Evolutionary conservation across 2,797 vertebrate genomes (phyloP).

Genomic region (Euthynnus affinis): DNA sequence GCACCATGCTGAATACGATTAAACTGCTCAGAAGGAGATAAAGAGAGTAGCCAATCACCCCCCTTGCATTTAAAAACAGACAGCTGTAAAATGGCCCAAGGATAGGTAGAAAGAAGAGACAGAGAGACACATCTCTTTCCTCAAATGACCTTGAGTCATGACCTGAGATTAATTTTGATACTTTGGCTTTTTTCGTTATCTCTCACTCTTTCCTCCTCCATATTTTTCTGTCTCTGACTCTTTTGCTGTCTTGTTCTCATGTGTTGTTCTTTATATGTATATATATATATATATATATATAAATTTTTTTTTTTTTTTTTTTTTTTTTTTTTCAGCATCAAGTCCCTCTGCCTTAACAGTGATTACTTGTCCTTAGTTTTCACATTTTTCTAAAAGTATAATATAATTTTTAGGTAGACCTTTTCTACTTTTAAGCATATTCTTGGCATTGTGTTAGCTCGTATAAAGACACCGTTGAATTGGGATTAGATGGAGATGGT

Average conservation of each 20-base stretch:
- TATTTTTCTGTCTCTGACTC: not conserved
- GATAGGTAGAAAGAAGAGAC: constrained; percentile 33
- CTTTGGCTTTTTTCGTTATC: constrained; percentile 5
- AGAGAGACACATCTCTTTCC: constrained; percentile 2
- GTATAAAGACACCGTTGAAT: constrained; percentile 42
- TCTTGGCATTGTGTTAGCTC: constrained; percentile 44
- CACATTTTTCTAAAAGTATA: not conserved
- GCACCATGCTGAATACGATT: constrained; percentile 89
- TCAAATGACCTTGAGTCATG: constrained; percentile 49
- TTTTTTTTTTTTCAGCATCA: too few relatives aligned
- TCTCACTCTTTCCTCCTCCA: constrained; percentile 2
- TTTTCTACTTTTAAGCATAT: constrained; percentile 42
- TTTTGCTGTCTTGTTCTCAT: not conserved
- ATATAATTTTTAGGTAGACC: constrained; percentile 1
- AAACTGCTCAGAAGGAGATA: constrained; percentile 84
- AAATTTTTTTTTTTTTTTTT: too few relatives aligned
- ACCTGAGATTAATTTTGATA: constrained; percentile 36
- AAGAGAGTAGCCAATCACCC: constrained; percentile 56
- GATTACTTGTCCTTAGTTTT: constrained; percentile 7
- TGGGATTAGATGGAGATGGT: constrained; percentile 71
- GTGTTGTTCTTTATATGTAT: not conserved
- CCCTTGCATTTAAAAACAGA: constrained; percentile 60
- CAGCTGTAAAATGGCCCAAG: constrained; percentile 25
- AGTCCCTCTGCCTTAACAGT: not conserved
- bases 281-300: too few relatives aligned